A percentile compares a stretch with the other conserved stretches of the same genome.
phyloP scores from a whole-genome alignment of 1,140 invertebrate species.

The Drosophila pruinosa region DNA sequence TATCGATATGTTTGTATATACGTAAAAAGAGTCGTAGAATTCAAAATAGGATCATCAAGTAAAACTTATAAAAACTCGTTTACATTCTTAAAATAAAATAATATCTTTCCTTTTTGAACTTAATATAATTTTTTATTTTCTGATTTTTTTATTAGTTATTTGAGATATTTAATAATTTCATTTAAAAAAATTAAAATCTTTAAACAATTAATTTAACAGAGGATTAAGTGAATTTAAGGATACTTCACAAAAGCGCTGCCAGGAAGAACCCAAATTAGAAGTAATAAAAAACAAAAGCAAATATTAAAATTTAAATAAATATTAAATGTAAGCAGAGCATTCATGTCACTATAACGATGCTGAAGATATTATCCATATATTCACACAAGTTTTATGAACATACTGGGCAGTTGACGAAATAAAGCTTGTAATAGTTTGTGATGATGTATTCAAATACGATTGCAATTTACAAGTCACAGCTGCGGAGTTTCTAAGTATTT shows the following conservation, averaged over 20 bases:
- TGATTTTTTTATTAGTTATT: no score
- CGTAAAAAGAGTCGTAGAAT: conserved; percentile 9
- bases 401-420: conserved; percentile 53
- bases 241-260: conserved; percentile 9
- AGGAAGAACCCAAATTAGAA: conserved; percentile 1
- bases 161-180: no score
- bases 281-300: not conserved
- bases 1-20: not conserved
- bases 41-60: conserved; percentile 21
- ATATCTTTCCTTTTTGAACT: not conserved
- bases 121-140: no score
- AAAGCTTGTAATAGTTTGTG: conserved; percentile 66
- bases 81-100: no score
- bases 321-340: conserved; percentile 53
- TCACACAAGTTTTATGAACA: not conserved
- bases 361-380: conserved; percentile 24
- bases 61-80: not conserved
- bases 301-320: not conserved
- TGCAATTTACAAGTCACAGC: conserved; percentile 72
- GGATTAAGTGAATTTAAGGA: not conserved
- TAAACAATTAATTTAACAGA: not conserved
- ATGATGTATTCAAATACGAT: conserved; percentile 47
- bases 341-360: conserved; percentile 35
- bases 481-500: conserved; percentile 76
- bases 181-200: no score